A percentile compares a stretch with the other conserved stretches of the same genome.
Evolutionary conservation across 2,888 invertebrate species (phyloP).

Genomic region (Gasteruption jaculator): DNA sequence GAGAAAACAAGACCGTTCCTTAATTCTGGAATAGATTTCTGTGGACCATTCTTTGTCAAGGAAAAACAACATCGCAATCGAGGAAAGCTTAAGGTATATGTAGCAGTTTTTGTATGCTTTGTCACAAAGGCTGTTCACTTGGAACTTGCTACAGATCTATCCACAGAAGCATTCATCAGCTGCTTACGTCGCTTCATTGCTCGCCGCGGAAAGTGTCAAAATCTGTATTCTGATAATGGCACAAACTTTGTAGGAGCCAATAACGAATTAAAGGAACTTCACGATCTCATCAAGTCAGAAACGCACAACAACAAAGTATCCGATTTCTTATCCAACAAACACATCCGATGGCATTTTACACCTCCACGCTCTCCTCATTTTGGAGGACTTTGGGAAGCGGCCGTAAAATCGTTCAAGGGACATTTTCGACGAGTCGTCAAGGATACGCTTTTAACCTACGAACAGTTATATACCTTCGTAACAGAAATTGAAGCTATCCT

Average conservation of each 20-base stretch:
- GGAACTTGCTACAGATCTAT: slow-evolving; percentile 33
- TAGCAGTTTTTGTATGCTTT: slow-evolving; percentile 33
- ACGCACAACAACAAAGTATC: slow-evolving; percentile 7
- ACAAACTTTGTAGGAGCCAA: slow-evolving; percentile 38
- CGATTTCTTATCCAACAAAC: slow-evolving; percentile 14
- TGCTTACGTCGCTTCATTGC: slow-evolving; percentile 35
- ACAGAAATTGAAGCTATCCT: slow-evolving; percentile 21
- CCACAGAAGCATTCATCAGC: slow-evolving; percentile 34
- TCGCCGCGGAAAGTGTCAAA: slow-evolving; percentile 27
- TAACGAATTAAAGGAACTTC: slow-evolving; percentile 25
- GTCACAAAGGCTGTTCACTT: slow-evolving; percentile 36
- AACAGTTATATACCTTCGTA: slow-evolving; percentile 23
- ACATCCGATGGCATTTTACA: slow-evolving; percentile 19
- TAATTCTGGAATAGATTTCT: slow-evolving; percentile 30
- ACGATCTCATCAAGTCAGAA: slow-evolving; percentile 1
- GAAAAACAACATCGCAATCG: slow-evolving; percentile 23
- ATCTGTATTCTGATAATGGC: slow-evolving; percentile 37
- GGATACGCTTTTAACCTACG: slow-evolving; percentile 22
- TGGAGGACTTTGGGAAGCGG: slow-evolving; percentile 20
- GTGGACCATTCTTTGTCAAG: slow-evolving; percentile 29
- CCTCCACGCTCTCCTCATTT: slow-evolving; percentile 18
- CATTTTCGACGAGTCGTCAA: slow-evolving; percentile 24
- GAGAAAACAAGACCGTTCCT: slow-evolving; percentile 26
- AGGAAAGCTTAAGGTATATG: slow-evolving; percentile 19
- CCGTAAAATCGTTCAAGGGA: slow-evolving; percentile 26